Conservation (phyloP, 2,888 invertebrate species). For the Drosophila dives region DNA sequence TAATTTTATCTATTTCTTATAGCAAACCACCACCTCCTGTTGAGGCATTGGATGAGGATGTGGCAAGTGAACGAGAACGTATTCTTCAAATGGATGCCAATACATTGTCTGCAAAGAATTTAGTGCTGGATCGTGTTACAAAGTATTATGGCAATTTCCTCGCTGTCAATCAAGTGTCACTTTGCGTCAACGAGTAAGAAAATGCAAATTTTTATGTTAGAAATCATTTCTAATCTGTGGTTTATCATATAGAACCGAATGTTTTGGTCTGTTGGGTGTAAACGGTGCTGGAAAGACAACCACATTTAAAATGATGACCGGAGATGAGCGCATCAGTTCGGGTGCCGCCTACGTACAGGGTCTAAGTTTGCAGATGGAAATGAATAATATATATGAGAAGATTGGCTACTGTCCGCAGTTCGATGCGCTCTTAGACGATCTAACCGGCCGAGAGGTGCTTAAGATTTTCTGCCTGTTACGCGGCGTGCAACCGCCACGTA, state of each 20-base stretch:
- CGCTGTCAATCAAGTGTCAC: conserved; percentile 92
- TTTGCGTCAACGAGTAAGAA: conserved; percentile 85
- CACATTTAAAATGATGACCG: conserved; percentile 96
- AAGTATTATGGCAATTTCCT: conserved; percentile 91
- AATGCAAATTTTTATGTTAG: too few relatives aligned
- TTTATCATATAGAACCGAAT: conserved; percentile 86
- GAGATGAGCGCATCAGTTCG: conserved; percentile 89
- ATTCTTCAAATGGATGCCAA: conserved; percentile 84
- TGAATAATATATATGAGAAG: conserved; percentile 87
- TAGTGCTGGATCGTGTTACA: conserved; percentile 88
- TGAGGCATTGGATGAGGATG: conserved; percentile 86
- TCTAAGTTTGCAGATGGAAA: conserved; percentile 85
- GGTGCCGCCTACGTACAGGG: conserved; percentile 90
- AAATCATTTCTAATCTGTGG: neutral
- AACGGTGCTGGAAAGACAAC: conserved; percentile 95
- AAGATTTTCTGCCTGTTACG: conserved; percentile 88
- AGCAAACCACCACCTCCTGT: conserved; percentile 80
- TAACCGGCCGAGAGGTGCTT: conserved; percentile 90
- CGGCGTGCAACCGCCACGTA: conserved; percentile 86
- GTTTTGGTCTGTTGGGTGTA: conserved; percentile 92
- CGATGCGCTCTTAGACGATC: conserved; percentile 89
- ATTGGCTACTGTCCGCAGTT: conserved; percentile 92
- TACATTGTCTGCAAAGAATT: conserved; percentile 85
- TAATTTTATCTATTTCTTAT: neutral
- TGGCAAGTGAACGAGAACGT: conserved; percentile 86